Evolutionary conservation across 2,888 invertebrate genomes (phyloP).

Genomic region (Dysmachus trigonus): DNA sequence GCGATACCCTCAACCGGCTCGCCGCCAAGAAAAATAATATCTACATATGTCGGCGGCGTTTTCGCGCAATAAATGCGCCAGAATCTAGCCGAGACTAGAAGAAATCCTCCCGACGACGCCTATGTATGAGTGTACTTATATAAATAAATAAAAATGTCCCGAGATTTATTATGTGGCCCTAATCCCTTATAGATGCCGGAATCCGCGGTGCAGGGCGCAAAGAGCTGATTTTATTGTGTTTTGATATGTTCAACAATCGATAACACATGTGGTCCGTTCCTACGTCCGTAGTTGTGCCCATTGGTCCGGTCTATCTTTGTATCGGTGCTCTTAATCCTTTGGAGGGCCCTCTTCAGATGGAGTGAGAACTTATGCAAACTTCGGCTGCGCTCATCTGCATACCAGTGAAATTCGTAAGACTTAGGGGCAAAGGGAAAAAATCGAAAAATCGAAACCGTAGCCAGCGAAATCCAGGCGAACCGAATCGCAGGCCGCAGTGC

Average conservation of each 20-base stretch:
- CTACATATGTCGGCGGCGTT: constrained; percentile 27
- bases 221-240: constrained; percentile 36
- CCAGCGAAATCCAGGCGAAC: neutral
- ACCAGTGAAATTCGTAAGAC: neutral
- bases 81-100: neutral
- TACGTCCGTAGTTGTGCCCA: neutral
- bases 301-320: neutral
- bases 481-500: neutral
- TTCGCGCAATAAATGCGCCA: constrained; percentile 17
- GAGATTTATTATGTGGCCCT: constrained; percentile 29
- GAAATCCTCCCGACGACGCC: neutral
- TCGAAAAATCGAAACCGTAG: neutral
- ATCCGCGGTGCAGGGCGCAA: neutral
- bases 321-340: neutral
- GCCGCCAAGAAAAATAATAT: constrained; percentile 7
- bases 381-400: neutral
- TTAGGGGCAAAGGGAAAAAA: neutral
- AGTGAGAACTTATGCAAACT: constrained; percentile 11
- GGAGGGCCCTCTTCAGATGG: neutral
- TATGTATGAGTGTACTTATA: neutral
- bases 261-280: constrained; percentile 27
- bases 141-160: constrained; percentile 35
- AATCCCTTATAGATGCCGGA: constrained; percentile 37
- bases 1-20: constrained; percentile 27
- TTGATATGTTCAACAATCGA: constrained; percentile 40